These are phyloP conservation scores for Nomia melanderi DNA, from an alignment of 1,140 invertebrate species.

Conservation along the genomic window DNA sequence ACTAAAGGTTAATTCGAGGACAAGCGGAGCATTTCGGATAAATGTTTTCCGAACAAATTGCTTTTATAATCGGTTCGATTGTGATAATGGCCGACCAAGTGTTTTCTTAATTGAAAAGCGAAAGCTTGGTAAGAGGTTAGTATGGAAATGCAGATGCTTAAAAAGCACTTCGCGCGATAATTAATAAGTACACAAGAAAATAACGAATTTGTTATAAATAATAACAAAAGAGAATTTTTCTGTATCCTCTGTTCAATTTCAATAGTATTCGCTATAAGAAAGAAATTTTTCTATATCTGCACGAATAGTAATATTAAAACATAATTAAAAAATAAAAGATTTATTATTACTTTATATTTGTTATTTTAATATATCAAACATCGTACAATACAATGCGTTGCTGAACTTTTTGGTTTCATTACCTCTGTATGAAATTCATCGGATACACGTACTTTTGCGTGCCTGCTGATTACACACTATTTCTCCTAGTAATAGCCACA, in stretches of 20 bases:
- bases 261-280: too few species aligned
- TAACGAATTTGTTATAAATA: too few species aligned
- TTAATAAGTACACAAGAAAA: background rate
- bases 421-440: too few species aligned
- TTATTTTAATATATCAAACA: too few species aligned
- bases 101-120: background rate
- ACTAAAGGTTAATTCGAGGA: background rate
- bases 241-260: too few species aligned
- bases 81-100: background rate
- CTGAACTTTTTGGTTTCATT: too few species aligned
- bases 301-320: too few species aligned
- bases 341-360: too few species aligned
- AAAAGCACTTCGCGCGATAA: background rate
- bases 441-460: background rate
- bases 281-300: too few species aligned
- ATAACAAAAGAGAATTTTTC: too few species aligned
- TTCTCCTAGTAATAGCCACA: background rate
- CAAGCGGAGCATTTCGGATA: background rate
- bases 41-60: background rate
- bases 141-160: background rate
- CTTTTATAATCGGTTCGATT: background rate
- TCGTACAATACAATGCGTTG: too few species aligned
- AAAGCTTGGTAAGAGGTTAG: background rate
- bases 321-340: too few species aligned
- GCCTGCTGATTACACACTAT: constrained; percentile 1